Percentiles rank a stretch among this genome's conserved stretches.
Conservation (phyloP, 2,888 invertebrate genomes). For the Cryptophagus acutangulus region DNA sequence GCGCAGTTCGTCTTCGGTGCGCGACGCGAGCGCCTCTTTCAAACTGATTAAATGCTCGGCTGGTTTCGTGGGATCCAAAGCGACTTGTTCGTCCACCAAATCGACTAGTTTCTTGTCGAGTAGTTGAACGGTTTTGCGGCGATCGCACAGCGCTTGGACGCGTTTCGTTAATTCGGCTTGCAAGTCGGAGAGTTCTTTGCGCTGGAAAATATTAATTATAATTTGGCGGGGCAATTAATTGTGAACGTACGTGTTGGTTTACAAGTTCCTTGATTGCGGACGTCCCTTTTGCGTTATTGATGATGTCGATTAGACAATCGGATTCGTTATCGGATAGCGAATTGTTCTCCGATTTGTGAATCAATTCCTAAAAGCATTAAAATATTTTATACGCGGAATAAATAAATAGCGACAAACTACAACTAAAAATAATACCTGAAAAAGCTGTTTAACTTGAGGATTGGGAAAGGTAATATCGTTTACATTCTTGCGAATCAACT, state of each 20-base stretch:
- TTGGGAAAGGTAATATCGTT: slow-evolving; percentile 42
- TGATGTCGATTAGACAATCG: slow-evolving; percentile 59
- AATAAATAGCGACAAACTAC: slow-evolving; percentile 16
- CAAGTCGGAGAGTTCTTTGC: slow-evolving; percentile 65
- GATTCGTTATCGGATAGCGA: slow-evolving; percentile 56
- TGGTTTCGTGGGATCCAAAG: slow-evolving; percentile 19
- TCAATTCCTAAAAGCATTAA: slow-evolving; percentile 48
- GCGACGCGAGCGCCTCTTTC: slow-evolving; percentile 46
- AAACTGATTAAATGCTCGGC: slow-evolving; percentile 39
- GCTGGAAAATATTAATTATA: slow-evolving; percentile 48
- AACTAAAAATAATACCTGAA: slow-evolving; percentile 44
- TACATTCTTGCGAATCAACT: slow-evolving; percentile 38
- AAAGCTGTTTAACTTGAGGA: slow-evolving; percentile 36
- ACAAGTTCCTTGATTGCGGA: slow-evolving; percentile 66
- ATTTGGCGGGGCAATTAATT: slow-evolving; percentile 5
- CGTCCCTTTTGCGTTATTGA: slow-evolving; percentile 62
- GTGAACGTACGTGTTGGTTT: slow-evolving; percentile 63
- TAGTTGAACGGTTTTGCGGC: slow-evolving; percentile 62
- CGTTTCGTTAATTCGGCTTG: slow-evolving; percentile 64
- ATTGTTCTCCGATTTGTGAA: slow-evolving; percentile 51
- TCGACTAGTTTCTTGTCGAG: slow-evolving; percentile 66
- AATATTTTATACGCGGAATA: slow-evolving; percentile 4
- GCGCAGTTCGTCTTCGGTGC: slow-evolving; percentile 51
- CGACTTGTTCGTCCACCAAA: slow-evolving; percentile 59
- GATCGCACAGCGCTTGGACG: slow-evolving; percentile 58